phyloP scores from a whole-genome alignment of 2,797 vertebrate species.

The Gymnothorax javanicus region DNA sequence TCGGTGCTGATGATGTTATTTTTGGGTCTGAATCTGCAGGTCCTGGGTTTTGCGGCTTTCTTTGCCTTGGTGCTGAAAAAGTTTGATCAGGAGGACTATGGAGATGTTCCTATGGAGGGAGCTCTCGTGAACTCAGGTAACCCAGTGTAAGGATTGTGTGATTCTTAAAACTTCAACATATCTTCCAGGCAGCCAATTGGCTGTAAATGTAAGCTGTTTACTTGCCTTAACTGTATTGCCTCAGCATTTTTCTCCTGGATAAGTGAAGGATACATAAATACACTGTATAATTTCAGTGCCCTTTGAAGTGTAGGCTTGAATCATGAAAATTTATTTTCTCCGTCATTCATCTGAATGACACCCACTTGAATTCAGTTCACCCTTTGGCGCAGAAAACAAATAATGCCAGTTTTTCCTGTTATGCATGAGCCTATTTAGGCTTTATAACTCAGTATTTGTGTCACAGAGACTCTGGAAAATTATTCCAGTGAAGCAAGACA shows the following conservation, averaged over 20 bases:
- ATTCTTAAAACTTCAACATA: not conserved
- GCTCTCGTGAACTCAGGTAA: slow-evolving; percentile 74
- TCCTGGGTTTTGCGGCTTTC: slow-evolving; percentile 93
- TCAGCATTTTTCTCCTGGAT: not conserved
- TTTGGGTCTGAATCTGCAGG: slow-evolving; percentile 64
- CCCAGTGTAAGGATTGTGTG: not conserved
- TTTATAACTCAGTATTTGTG: too few relatives aligned
- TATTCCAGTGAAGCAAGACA: too few relatives aligned
- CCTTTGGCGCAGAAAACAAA: too few relatives aligned
- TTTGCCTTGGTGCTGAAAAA: slow-evolving; percentile 92
- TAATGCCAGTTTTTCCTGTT: too few relatives aligned
- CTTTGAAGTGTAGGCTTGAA: not conserved
- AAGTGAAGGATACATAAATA: not conserved
- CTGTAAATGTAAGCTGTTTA: too few relatives aligned
- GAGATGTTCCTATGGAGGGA: slow-evolving; percentile 69
- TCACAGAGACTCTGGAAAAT: too few relatives aligned
- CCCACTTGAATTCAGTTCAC: not conserved
- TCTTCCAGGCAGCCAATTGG: not conserved
- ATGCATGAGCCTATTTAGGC: too few relatives aligned
- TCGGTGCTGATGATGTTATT: not conserved
- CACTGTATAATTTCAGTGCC: not conserved
- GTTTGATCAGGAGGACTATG: slow-evolving; percentile 87
- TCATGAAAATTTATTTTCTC: not conserved
- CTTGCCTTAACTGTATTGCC: too few relatives aligned
- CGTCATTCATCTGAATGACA: not conserved